Evolutionary conservation across 2,888 invertebrate species (phyloP).

Genomic region (Hypomecis atomaria): DNA sequence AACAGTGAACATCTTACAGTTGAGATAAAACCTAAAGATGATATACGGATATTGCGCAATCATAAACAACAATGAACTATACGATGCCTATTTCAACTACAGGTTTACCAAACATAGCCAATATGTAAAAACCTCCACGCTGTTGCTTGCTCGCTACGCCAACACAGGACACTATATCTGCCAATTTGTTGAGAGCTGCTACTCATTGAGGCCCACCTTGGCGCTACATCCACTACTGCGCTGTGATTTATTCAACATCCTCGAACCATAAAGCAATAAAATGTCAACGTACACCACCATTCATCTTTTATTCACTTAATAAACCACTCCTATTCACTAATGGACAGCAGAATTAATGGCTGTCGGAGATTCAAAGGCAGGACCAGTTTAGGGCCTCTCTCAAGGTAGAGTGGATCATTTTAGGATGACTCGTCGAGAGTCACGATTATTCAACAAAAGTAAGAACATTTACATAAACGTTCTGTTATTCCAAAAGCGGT

Average conservation of each 20-base stretch:
- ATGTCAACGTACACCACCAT: slow-evolving; percentile 24
- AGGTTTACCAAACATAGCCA: too few species aligned
- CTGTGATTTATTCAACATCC: slow-evolving; percentile 20
- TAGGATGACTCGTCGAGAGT: too few species aligned
- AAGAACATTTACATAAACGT: too few species aligned
- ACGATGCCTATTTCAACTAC: too few species aligned
- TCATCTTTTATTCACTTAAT: slow-evolving; percentile 31
- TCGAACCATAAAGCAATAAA: slow-evolving; percentile 23
- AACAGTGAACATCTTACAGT: too few species aligned
- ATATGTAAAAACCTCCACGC: too few species aligned
- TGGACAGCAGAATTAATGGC: slow-evolving; percentile 26
- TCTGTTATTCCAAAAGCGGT: slow-evolving; percentile 6
- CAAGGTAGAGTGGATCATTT: not conserved
- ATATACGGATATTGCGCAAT: not conserved
- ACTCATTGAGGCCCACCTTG: slow-evolving; percentile 7
- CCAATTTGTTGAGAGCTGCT: not conserved
- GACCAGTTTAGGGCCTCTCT: slow-evolving; percentile 21
- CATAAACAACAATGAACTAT: not conserved
- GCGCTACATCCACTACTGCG: not conserved
- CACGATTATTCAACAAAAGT: not conserved
- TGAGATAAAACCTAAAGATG: not conserved
- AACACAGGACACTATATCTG: not conserved
- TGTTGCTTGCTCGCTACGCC: not conserved
- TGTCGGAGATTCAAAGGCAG: slow-evolving; percentile 10
- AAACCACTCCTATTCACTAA: slow-evolving; percentile 22